Base-by-base conservation (phyloP, 2,113 vertebrate species). In the Hymenochirus boettgeri region DNA sequence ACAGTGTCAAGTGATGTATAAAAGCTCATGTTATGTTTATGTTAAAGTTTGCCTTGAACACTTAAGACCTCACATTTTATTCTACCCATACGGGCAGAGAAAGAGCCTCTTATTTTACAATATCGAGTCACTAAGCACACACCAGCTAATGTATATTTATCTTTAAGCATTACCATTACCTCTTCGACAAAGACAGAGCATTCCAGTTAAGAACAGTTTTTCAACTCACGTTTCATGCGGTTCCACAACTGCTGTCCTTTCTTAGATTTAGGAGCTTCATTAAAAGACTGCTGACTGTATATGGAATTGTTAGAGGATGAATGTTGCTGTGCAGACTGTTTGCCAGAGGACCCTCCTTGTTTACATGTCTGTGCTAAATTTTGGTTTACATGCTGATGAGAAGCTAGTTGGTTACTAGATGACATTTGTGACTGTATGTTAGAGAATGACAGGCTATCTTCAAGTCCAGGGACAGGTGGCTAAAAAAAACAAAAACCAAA, bases 201-300 rank as follows among this genome's bases (percentile, higher is more conserved):
- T n/a, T n/a, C n/a, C n/a, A n/a, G n/a, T n/a, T n/a, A n/a, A n/a
- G n/a, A n/a, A 9, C 2, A 11, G 18, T n/a, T 18, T 0, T 8
- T 27, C n/a, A 13, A 62, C 83, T 83, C 45, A 86, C 83, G 83
- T 45, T 86, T 84, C 82, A 86, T 86, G 31, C 92, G 92, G 51
- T 90, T 89, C 91, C 92, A 95, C 2, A 92, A 75, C 71, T 92
- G 93, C 57, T 92, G 93, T 46, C 81, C 79, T 61, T 86, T 86
- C 76, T 82, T 87, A 58, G 77, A 72, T 62, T 87, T 88, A 29
- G 72, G 22, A 0, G 73, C 62, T 5, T 83, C 82, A 0, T 51
- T 48, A 79, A 85, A 74, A 70, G 66, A 2, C 70, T 90, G 86
- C 1, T 90, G 89, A 37, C 80, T 80, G 1, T 83, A 85, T 23